Conservation (phyloP, 1,140 invertebrate genomes). For the Bombus fervidus region DNA sequence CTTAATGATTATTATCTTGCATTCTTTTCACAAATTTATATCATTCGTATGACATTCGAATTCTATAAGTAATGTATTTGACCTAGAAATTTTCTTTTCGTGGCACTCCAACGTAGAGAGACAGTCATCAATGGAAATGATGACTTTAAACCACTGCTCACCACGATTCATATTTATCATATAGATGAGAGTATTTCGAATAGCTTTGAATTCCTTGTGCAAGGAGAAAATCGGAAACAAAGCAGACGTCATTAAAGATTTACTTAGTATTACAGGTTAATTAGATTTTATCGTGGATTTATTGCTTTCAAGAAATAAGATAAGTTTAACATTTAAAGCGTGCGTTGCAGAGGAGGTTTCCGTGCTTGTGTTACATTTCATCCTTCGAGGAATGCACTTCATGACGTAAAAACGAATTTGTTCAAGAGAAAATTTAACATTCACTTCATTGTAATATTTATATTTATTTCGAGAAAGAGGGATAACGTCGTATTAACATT, state of each 20-base stretch:
- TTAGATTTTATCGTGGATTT: neutral
- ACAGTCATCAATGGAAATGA: neutral
- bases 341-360: too few relatives aligned
- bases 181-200: neutral
- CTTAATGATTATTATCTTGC: neutral
- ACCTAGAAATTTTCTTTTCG: neutral
- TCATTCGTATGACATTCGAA: neutral
- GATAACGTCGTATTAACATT: constrained; percentile 11
- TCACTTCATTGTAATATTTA: neutral
- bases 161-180: neutral
- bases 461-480: neutral
- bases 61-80: neutral
- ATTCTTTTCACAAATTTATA: too few relatives aligned
- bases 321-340: neutral
- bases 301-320: neutral
- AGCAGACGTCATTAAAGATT: neutral
- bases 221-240: neutral
- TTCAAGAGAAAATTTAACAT: too few relatives aligned
- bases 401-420: neutral
- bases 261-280: neutral
- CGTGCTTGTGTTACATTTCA: neutral
- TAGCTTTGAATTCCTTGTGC: neutral
- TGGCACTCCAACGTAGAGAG: too few relatives aligned
- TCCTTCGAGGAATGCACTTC: neutral
- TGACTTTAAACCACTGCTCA: neutral